Percentiles rank a stretch among this genome's conserved stretches.
Conservation (phyloP, 2,888 invertebrate genomes). For the Brachylomia viminalis region DNA sequence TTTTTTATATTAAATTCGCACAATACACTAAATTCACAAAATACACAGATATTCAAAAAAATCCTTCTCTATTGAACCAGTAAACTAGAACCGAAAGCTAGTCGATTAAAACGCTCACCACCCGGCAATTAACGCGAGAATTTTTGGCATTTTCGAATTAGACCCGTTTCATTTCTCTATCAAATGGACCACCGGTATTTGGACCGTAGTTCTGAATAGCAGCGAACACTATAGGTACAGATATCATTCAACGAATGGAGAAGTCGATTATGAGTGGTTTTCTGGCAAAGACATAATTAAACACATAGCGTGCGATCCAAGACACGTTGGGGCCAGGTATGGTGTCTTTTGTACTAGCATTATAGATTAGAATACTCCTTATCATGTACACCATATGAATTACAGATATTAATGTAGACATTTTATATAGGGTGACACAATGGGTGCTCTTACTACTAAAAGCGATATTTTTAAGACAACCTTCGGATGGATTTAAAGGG, state of each 20-base stretch:
- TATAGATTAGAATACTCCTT: neutral
- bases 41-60: neutral
- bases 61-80: neutral
- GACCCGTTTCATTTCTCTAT: neutral
- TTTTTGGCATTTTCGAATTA: conserved; percentile 42
- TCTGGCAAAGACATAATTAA: conserved; percentile 18
- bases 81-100: neutral
- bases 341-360: neutral
- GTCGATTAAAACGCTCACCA: neutral
- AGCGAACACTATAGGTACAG: neutral
- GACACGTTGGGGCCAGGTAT: no score
- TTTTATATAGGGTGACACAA: no score
- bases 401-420: neutral
- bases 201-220: neutral
- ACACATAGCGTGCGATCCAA: neutral
- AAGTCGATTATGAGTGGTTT: neutral
- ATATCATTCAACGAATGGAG: neutral
- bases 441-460: neutral
- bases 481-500: neutral
- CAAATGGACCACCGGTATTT: conserved; percentile 18
- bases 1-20: no score
- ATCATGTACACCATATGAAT: neutral
- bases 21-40: no score
- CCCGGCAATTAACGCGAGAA: conserved; percentile 5
- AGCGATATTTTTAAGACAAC: neutral